Conservation (phyloP, 2,113 vertebrate genomes). For the Orthonyx spaldingii region DNA sequence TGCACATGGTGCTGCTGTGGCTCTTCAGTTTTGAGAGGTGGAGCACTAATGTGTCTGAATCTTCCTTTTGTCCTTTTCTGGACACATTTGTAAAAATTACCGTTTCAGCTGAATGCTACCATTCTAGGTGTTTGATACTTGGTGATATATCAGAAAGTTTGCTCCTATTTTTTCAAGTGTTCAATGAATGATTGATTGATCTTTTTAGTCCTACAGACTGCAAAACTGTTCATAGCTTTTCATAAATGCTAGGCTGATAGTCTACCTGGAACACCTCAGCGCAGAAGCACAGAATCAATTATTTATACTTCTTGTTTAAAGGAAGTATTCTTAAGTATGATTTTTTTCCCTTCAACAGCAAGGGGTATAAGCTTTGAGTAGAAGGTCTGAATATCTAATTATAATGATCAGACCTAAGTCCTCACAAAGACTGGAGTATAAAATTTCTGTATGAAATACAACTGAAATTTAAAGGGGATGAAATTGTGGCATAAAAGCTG, state of each 20-base stretch:
- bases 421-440: not conserved
- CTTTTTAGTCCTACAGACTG: not conserved
- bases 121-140: not conserved
- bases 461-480: not conserved
- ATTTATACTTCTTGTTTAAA: not conserved
- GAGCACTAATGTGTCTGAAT: not conserved
- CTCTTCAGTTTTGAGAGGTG: not conserved
- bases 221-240: not conserved
- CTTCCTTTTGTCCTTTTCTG: not conserved
- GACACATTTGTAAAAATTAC: not conserved
- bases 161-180: not conserved
- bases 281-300: not conserved
- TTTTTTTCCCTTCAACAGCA: not conserved
- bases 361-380: not conserved
- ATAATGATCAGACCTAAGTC: not conserved
- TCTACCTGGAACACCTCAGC: not conserved
- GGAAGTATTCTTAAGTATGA: not conserved
- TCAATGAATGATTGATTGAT: not conserved
- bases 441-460: not conserved
- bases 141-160: not conserved
- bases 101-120: not conserved
- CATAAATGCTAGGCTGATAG: not conserved
- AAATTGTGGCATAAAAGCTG: not conserved
- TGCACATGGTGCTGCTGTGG: not conserved
- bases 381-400: not conserved